Conservation (phyloP, 23 tunicate genomes). For the Ascidia mentula region DNA sequence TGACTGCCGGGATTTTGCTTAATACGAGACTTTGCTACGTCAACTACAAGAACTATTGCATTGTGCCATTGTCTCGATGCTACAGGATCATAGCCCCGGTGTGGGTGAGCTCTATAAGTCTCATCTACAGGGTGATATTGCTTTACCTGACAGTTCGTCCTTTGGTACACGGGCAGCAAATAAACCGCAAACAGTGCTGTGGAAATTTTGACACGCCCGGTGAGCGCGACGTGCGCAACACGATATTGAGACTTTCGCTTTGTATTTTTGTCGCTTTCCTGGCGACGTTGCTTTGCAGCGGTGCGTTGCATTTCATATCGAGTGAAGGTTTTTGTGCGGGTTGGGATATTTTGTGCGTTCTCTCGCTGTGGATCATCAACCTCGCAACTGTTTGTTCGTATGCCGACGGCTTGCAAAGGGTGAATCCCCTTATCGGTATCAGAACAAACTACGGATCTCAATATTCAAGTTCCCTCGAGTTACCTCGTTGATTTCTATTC, state of each 20-base stretch:
- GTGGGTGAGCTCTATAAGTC: not conserved
- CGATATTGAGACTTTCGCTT: not conserved
- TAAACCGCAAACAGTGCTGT: not conserved
- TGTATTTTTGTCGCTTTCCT: not conserved
- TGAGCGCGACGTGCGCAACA: not conserved
- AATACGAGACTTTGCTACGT: not conserved
- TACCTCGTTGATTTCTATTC: no score
- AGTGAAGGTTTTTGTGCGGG: not conserved
- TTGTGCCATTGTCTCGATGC: not conserved
- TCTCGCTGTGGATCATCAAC: not conserved
- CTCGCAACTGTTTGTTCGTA: not conserved
- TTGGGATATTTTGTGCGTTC: not conserved
- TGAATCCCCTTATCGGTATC: not conserved
- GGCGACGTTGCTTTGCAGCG: not conserved
- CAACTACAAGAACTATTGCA: not conserved
- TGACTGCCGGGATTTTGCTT: not conserved
- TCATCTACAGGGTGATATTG: not conserved
- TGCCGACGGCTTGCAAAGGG: not conserved
- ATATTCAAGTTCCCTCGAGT: no score
- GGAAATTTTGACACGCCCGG: not conserved
- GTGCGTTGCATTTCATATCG: not conserved
- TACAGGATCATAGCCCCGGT: not conserved
- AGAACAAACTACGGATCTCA: no score
- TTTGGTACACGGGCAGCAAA: not conserved
- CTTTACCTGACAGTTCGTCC: not conserved